phyloP scores from a whole-genome alignment of 2,888 invertebrate species.

The Drosophila anceps region DNA sequence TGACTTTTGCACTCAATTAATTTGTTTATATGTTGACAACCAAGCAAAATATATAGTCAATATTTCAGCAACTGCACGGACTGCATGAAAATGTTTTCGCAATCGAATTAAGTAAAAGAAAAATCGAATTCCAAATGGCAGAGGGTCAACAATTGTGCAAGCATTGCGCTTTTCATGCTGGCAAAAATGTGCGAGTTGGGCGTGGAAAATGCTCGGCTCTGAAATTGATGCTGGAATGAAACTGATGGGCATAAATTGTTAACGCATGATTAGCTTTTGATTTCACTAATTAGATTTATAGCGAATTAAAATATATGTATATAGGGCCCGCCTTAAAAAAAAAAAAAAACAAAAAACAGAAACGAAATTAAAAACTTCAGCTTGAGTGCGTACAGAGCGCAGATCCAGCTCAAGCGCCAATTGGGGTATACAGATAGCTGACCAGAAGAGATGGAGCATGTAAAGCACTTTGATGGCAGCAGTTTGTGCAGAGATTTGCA shows the following conservation, averaged over 20 bases:
- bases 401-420: background rate
- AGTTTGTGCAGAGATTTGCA: constrained; percentile 70
- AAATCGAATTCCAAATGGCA: constrained; percentile 12
- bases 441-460: constrained; percentile 17
- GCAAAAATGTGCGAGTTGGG: constrained; percentile 19
- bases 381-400: constrained; percentile 50
- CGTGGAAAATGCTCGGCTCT: background rate
- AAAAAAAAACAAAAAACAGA: background rate
- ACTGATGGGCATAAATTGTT: constrained; percentile 78
- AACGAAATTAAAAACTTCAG: constrained; percentile 69
- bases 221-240: constrained; percentile 56
- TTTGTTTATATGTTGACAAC: constrained; percentile 8
- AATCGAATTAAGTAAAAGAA: constrained; percentile 47
- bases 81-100: constrained; percentile 46
- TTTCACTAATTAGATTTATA: constrained; percentile 79
- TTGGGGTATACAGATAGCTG: background rate
- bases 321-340: constrained; percentile 2
- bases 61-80: background rate
- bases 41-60: constrained; percentile 5
- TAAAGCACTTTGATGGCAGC: constrained; percentile 67
- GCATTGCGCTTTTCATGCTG: constrained; percentile 55
- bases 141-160: constrained; percentile 58
- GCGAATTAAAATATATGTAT: constrained; percentile 66
- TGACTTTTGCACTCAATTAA: background rate
- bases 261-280: constrained; percentile 78